Evolutionary conservation across 1,140 invertebrate species (phyloP), one percentile per base, ranked within the genome.

Genomic region (Ladona fulva): DNA sequence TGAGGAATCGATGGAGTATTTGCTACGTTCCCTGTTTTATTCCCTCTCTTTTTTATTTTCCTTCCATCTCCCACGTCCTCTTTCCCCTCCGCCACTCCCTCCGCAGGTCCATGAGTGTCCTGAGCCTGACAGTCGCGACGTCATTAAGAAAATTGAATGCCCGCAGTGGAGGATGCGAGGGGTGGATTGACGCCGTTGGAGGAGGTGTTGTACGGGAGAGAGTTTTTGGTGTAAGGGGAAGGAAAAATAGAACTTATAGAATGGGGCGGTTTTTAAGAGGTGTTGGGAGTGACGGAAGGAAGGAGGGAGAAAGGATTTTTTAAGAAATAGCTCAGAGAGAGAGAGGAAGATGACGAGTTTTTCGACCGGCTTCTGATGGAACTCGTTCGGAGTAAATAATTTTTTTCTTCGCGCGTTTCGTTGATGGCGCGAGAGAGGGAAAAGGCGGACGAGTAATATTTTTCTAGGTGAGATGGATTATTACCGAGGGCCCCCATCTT

Each of bases 131-230:
- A 66, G 52, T 66, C 52, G 52, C 52, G 52, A 66, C 52, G 52
- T 66, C 52, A 66, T 66, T 66, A 66, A 66, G 52, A 66, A 66
- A 66, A 66, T 66, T 66, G 52, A 66, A 66, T 66, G 52, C 52
- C 52, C 52, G 14, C 52, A 66, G 52, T 6, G 44, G 44, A 52
- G 44, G 44, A 52, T 10, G 44, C 44, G 44, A 19, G 44, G 52
- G 52, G 52, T 16, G 52, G 52, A 66, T 16, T 22, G 52, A 22
- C 52, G 52, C 5, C 44, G 44, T 52, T 10, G 44, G 44, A 52
- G 12, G 52, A 66, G 52, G 52, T 66, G 52, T 66, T 66, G 52
- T 16, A 22, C n/a, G n/a, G n/a, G n/a, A n/a, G n/a, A n/a, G n/a
- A n/a, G n/a, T n/a, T n/a, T n/a, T n/a, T n/a, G n/a, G n/a, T n/a